These are phyloP conservation scores for Cuniculus paca DNA, from an alignment of 2,797 vertebrate species.

Conservation along the genomic window DNA sequence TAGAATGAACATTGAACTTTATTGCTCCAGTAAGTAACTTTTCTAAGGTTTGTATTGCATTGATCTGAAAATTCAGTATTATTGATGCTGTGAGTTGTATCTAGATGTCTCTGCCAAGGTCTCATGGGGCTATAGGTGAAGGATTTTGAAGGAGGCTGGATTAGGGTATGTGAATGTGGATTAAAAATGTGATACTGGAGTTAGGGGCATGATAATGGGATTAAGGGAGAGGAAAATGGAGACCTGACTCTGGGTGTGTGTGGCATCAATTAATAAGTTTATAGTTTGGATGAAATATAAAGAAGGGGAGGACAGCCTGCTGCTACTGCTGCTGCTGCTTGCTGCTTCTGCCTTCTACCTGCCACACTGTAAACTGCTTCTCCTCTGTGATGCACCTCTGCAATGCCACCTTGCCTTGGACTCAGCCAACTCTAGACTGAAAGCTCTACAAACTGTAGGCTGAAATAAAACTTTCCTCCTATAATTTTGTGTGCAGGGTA, in stretches of 20 bases:
- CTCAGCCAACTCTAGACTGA: no score
- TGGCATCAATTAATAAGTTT: not conserved
- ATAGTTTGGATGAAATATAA: not conserved
- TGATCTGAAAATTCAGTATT: not conserved
- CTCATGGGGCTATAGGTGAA: not conserved
- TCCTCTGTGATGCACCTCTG: not conserved
- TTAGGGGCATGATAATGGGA: not conserved
- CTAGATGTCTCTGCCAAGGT: not conserved
- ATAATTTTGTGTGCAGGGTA: not conserved
- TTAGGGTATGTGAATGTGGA: not conserved
- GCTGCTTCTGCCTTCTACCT: not conserved
- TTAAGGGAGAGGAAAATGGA: not conserved
- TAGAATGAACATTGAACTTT: not conserved
- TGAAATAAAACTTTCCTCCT: not conserved
- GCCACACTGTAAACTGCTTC: not conserved
- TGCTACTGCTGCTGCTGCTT: no score
- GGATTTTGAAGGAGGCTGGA: not conserved
- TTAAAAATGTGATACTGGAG: not conserved
- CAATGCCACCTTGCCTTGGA: not conserved
- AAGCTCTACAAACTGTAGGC: not conserved
- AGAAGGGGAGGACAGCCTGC: not conserved
- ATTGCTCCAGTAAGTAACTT: not conserved
- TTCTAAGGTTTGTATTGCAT: not conserved
- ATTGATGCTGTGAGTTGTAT: no score
- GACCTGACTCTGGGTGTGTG: not conserved